Evolutionary conservation across 37 sponge, comb jelly and placozoan species (phyloP).

Genomic region (Chondrosia reniformis): DNA sequence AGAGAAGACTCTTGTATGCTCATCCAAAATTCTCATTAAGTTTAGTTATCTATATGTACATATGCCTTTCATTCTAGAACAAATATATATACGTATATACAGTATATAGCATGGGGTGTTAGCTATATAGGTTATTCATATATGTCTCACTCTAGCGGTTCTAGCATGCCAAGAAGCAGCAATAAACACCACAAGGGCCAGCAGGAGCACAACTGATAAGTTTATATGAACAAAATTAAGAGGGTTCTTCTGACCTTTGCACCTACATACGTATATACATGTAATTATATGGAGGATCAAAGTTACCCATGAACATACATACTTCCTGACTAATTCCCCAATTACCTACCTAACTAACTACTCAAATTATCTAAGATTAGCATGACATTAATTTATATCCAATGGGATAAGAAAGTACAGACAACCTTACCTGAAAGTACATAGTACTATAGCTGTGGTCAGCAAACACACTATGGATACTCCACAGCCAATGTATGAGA

Average conservation of each 20-base stretch:
- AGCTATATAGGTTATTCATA: too few species aligned
- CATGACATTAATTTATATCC: too few species aligned
- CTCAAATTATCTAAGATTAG: too few species aligned
- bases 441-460: constrained; percentile 34
- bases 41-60: not conserved
- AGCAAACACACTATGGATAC: constrained; percentile 53
- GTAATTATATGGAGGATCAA: too few species aligned
- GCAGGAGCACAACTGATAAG: constrained; percentile 41
- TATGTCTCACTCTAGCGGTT: not conserved
- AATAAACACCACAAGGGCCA: constrained; percentile 40
- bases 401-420: too few species aligned
- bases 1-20: too few species aligned
- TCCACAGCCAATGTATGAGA: constrained; percentile 66
- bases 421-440: constrained; percentile 45
- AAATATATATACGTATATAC: too few species aligned
- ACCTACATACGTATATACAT: not conserved
- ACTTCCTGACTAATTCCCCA: not conserved
- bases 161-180: not conserved
- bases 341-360: not conserved
- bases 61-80: too few species aligned
- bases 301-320: not conserved
- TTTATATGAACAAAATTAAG: constrained; percentile 67
- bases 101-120: too few species aligned
- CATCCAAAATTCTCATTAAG: too few species aligned
- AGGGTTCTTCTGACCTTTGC: constrained; percentile 21